These are phyloP conservation scores for Aspiorhynchus laticeps DNA, from an alignment of 2,113 vertebrate species.

Conservation along the genomic window DNA sequence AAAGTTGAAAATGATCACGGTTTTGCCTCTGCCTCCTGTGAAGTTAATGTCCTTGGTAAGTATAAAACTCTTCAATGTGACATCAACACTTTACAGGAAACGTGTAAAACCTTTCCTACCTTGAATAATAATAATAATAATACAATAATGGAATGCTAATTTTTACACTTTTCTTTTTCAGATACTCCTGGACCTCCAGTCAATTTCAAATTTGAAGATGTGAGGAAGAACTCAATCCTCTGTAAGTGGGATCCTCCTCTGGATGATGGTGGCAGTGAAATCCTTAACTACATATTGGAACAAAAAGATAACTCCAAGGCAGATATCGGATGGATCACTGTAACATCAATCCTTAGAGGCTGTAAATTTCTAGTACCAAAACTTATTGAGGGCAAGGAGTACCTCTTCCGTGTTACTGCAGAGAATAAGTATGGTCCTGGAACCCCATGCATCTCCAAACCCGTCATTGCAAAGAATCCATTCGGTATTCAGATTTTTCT, in stretches of 20 bases:
- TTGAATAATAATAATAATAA: not conserved
- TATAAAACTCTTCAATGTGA: not conserved
- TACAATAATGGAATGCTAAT: not conserved
- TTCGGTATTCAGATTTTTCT: slow-evolving; percentile 81
- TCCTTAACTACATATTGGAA: slow-evolving; percentile 94
- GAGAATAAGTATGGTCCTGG: slow-evolving; percentile 93
- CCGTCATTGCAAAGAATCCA: slow-evolving; percentile 90
- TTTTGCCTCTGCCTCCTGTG: slow-evolving; percentile 85
- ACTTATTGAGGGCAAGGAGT: slow-evolving; percentile 95
- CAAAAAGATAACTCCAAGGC: slow-evolving; percentile 95
- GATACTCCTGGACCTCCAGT: slow-evolving; percentile 90
- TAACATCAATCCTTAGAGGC: slow-evolving; percentile 88
- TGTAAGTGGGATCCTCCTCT: slow-evolving; percentile 96
- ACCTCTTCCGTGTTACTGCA: slow-evolving; percentile 91
- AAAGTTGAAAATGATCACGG: slow-evolving; percentile 96
- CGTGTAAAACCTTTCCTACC: not conserved
- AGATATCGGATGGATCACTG: slow-evolving; percentile 88
- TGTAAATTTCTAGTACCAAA: slow-evolving; percentile 91
- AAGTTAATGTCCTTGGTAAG: slow-evolving; percentile 91
- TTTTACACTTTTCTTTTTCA: slow-evolving; percentile 62
- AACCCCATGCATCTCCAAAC: slow-evolving; percentile 88
- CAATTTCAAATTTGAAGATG: slow-evolving; percentile 91
- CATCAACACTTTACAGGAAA: not conserved
- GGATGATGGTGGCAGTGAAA: slow-evolving; percentile 97
- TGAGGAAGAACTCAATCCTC: slow-evolving; percentile 89